These are phyloP conservation scores for Eristalis intricaria DNA, from an alignment of 2,888 invertebrate species.

Conservation along the genomic window DNA sequence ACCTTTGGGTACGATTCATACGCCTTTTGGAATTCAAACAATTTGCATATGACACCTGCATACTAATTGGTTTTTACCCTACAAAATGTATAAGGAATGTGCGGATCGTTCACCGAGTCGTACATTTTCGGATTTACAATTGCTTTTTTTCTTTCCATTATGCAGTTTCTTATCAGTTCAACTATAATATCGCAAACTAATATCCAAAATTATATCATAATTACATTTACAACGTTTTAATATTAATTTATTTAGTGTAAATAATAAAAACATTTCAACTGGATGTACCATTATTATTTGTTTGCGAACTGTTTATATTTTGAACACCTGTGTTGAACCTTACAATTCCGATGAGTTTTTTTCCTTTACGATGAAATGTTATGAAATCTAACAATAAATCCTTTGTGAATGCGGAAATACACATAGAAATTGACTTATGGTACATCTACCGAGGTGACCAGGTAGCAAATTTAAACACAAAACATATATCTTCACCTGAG, in stretches of 20 bases:
- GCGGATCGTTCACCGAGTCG: constrained; percentile 46
- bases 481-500: constrained; percentile 41
- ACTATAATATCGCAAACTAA: neutral
- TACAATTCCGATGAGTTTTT: neutral
- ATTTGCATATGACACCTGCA: constrained; percentile 68
- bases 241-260: neutral
- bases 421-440: constrained; percentile 18
- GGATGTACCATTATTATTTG: too few species aligned
- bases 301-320: constrained; percentile 15
- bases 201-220: neutral
- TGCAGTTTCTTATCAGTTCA: neutral
- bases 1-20: constrained; percentile 59
- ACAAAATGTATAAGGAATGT: constrained; percentile 52
- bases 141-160: neutral
- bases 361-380: constrained; percentile 37
- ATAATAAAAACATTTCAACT: neutral
- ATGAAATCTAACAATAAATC: constrained; percentile 41
- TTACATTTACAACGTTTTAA: neutral
- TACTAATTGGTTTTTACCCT: constrained; percentile 61
- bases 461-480: constrained; percentile 55
- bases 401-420: constrained; percentile 42
- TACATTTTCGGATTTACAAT: constrained; percentile 28
- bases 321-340: constrained; percentile 38
- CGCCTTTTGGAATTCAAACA: constrained; percentile 70
- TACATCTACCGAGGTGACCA: constrained; percentile 43